Conservation (phyloP, 2,888 invertebrate species). For the Xanthia togata region DNA sequence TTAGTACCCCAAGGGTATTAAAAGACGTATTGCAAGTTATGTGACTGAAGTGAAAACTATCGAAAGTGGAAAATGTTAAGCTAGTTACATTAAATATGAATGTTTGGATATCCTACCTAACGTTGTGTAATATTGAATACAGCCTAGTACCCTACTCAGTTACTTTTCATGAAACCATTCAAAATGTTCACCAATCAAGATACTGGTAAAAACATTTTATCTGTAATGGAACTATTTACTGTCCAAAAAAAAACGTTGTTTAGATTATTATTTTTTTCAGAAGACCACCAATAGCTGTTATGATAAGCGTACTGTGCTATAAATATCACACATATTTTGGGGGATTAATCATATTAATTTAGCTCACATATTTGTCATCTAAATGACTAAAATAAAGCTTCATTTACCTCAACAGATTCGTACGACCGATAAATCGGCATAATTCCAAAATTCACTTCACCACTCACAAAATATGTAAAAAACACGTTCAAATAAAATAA, state of each 20-base stretch:
- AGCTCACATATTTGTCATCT: neutral
- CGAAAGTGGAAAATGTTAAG: no score
- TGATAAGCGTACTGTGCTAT: neutral
- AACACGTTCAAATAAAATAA: neutral
- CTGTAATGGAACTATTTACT: no score
- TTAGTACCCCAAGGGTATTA: neutral
- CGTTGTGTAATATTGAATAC: neutral
- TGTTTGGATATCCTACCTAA: neutral
- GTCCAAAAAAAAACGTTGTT: neutral
- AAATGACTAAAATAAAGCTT: neutral
- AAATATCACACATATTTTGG: neutral
- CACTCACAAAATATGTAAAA: neutral
- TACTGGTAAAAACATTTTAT: neutral
- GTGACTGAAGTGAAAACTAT: neutral
- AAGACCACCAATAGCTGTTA: neutral
- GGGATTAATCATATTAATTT: neutral
- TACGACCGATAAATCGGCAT: conserved; percentile 41
- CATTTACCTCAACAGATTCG: conserved; percentile 57
- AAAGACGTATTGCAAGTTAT: neutral
- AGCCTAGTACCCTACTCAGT: neutral
- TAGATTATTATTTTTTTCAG: neutral
- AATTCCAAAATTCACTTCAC: conserved; percentile 13
- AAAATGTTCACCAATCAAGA: neutral
- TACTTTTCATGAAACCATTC: neutral
- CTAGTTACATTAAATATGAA: no score